Evolutionary conservation across 2,888 invertebrate species (phyloP), one percentile per base, ranked within the genome.

Genomic region (Paralinhomoeus sp.): DNA sequence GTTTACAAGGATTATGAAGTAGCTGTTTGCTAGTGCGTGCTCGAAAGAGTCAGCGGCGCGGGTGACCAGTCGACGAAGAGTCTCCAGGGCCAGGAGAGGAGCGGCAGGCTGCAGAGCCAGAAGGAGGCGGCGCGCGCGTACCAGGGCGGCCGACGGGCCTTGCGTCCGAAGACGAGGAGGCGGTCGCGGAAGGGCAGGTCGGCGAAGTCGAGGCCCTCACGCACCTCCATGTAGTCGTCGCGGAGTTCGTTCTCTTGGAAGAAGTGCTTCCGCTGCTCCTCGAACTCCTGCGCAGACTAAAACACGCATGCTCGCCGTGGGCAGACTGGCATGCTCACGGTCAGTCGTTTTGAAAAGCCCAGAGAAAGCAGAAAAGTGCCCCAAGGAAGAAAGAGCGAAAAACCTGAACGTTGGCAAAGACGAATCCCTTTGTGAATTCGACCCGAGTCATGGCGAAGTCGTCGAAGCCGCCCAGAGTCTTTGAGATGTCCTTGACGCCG

Each of bases 31-130:
- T 56, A n/a, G n/a, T n/a, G n/a, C n/a, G n/a, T n/a, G n/a, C n/a
- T n/a, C 76, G 36, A 77, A 75, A 60, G 79, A 76, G 42, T n/a
- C n/a, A n/a, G n/a, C n/a, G n/a, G n/a, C n/a, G 79, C 78, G 7
- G 80, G 80, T 60, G 78, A 76, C 65, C 75, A 77, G 60, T 80
- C 79, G 51, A 79, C 75, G 41, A 78, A 67, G 51, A 80, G 73
- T 44, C 80, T 66, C 42, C 80, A 69, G 24, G 80, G 80, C 80
- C 80, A 81, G n/a, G 79, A 78, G 22, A 80, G 69, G 18, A 81
- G 70, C 2, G 77, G 64, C 51, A 75, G 71, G 34, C 78, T 78
- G 1, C 75, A 67, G 23, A 75, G 65, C 80, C 80, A 80, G 63
- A 78, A 81, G 22, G 77, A 71, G 44, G 72, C 62, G 49, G 75